These are phyloP conservation scores for Dioctria rufipes DNA, from an alignment of 2,888 invertebrate species.

Conservation along the genomic window DNA sequence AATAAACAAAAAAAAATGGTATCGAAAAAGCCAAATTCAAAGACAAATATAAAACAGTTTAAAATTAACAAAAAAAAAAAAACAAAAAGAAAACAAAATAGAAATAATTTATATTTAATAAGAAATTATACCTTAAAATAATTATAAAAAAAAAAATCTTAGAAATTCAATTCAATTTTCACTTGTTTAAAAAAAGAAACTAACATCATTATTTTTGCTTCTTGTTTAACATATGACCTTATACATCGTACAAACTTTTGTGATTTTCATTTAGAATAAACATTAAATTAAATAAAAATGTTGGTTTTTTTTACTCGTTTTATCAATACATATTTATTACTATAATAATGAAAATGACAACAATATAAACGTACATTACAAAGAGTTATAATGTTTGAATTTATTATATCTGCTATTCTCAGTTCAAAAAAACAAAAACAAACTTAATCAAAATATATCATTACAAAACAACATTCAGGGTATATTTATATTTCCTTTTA, in stretches of 20 bases:
- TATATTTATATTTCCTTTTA: background rate
- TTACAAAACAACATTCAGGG: background rate
- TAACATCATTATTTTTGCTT: no score
- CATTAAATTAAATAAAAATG: background rate
- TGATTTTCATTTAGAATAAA: background rate
- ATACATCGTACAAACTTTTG: background rate
- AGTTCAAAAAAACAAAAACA: background rate
- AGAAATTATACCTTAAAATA: slow-evolving; percentile 3
- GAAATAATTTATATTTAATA: slow-evolving; percentile 18
- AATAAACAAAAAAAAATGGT: background rate
- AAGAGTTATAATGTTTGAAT: no score
- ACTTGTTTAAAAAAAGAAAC: no score
- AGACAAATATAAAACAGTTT: slow-evolving; percentile 17
- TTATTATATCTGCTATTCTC: no score
- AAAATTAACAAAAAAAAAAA: background rate
- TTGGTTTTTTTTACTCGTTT: background rate
- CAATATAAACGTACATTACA: no score
- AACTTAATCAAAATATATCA: background rate
- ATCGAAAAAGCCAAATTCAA: slow-evolving; percentile 6
- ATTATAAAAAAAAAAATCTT: background rate
- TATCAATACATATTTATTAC: no score
- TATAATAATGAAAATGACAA: no score
- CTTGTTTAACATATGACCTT: no score
- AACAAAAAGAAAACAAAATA: background rate
- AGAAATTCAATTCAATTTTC: no score